A percentile compares a stretch with the other conserved stretches of the same genome.
phyloP scores from a whole-genome alignment of 2,797 vertebrate genomes.

The Mus caroli region DNA sequence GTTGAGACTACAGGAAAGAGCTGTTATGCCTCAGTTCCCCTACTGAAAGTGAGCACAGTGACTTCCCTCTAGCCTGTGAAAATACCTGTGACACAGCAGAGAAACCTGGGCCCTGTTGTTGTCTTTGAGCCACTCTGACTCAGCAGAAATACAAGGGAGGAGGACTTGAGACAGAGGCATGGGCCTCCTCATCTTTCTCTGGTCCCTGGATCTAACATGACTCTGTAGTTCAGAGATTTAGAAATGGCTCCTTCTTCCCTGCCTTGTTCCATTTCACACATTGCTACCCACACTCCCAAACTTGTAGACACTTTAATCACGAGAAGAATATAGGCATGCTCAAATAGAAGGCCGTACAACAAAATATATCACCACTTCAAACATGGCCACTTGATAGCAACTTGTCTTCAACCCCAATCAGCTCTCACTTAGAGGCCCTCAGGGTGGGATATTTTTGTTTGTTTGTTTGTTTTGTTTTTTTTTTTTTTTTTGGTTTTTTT shows the following conservation, averaged over 20 bases:
- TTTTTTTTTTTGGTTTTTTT: neutral
- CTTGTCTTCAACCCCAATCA: neutral
- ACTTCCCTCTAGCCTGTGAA: neutral
- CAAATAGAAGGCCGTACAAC: neutral
- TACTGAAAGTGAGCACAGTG: too few species aligned
- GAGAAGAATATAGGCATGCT: neutral
- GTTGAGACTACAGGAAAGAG: neutral
- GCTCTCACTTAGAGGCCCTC: neutral
- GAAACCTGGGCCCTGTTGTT: neutral
- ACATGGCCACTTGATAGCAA: neutral
- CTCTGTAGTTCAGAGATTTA: neutral
- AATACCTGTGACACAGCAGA: neutral
- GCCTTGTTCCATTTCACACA: neutral
- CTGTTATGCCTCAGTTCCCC: neutral
- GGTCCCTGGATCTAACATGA: neutral
- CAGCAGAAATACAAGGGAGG: neutral
- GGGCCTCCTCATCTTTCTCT: neutral
- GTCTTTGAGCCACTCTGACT: neutral
- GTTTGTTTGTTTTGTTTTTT: neutral
- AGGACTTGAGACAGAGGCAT: neutral
- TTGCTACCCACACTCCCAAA: neutral
- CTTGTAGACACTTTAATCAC: accelerated
- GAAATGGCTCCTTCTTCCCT: neutral
- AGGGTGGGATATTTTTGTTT: neutral
- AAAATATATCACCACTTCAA: accelerated